Base-by-base conservation (phyloP, 2,797 vertebrate species). In the Lepidocolaptes lacrymiger region DNA sequence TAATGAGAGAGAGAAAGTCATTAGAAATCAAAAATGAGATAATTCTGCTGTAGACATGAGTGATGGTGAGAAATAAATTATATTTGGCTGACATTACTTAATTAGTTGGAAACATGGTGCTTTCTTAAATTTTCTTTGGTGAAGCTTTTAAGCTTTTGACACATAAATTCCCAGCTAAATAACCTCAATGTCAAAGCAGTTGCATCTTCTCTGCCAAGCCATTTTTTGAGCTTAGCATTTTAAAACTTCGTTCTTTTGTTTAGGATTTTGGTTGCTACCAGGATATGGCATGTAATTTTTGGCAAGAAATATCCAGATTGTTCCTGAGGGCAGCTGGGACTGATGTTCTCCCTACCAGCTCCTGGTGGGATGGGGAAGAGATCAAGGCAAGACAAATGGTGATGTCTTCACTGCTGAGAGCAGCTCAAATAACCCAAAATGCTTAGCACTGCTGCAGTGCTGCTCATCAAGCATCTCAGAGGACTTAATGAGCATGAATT, bases 151-250 rank as follows among this genome's bases (percentile, higher is more conserved):
- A 97, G 95, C 94, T 97, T 97, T 97, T 79, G 87, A 96, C 94
- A 96, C 95, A 97, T 97, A 96, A 98, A 97, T 98, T 96, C 86
- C 77, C 63, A 85, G 89, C 78, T 97, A 98, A 97, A 96, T 96
- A 95, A 88, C 77, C 43, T 59, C 68, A 69, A 44, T 92, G 96
- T 96, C 96, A 97, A 81, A 68, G 64, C 76, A 64, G 62, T 72
- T 94, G 91, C 63, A 75, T 82, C 94, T 83, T 58, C 36, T 21
- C 87, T 89, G 80, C 59, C 75, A 91, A 80, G 80, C 49, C 74
- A 73, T 95, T 96, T 66, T 92, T 90, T 44, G 54, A 89, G 68
- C 39, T 20, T n/a, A 37, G 48, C 28, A 74, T 88, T 95, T 92
- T 55, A 69, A 97, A 92, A 73, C 72, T 92, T 91, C 59, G 79